A percentile compares a stretch with the other conserved stretches of the same genome.
These are phyloP conservation scores for Sphinx pinastri DNA, from an alignment of 2,888 invertebrate species.

Conservation along the genomic window DNA sequence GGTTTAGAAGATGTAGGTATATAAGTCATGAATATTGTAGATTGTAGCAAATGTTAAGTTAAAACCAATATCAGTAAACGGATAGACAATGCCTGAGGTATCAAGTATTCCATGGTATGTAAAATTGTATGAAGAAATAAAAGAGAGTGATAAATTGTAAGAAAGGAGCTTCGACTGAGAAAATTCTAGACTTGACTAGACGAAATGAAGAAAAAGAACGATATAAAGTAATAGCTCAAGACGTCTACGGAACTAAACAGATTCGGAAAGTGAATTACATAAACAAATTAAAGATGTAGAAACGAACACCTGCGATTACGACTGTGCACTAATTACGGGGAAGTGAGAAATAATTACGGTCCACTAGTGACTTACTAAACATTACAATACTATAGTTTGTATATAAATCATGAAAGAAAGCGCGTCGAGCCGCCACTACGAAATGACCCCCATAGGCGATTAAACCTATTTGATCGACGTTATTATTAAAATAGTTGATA, in stretches of 20 bases:
- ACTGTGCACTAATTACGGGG: constrained; percentile 39
- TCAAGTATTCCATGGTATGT: no score
- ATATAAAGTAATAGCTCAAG: no score
- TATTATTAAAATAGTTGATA: constrained; percentile 41
- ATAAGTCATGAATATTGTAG: neutral
- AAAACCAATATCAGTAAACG: neutral
- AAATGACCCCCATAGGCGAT: constrained; percentile 20
- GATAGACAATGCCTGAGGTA: neutral
- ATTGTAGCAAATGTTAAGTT: neutral
- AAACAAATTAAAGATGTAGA: constrained; percentile 4
- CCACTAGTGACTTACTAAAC: constrained; percentile 39
- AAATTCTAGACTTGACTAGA: no score
- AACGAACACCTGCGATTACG: constrained; percentile 33
- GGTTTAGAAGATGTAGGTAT: neutral
- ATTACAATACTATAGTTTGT: constrained; percentile 36
- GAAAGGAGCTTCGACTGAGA: no score
- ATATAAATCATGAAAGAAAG: constrained; percentile 56
- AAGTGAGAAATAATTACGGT: constrained; percentile 43
- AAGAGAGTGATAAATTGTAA: neutral
- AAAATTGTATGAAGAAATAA: neutral
- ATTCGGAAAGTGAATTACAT: constrained; percentile 4
- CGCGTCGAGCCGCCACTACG: constrained; percentile 29
- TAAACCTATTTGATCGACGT: constrained; percentile 45
- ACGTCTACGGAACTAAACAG: no score
- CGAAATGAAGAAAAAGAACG: no score